Evolutionary conservation across 2,888 invertebrate species (phyloP).

Genomic region (Chydorus sphaericus): DNA sequence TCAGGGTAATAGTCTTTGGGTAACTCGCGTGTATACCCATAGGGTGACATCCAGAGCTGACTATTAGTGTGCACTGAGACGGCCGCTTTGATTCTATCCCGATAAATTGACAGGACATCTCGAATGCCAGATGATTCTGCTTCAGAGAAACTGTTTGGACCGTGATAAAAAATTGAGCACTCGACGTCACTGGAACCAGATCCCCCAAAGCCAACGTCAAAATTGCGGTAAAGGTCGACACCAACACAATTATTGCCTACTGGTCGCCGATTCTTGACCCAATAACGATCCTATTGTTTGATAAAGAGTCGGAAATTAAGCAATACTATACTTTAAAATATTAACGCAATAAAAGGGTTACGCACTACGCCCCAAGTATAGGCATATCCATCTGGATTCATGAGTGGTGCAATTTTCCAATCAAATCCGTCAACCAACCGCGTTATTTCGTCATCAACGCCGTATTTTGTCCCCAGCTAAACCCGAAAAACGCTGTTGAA

Average conservation of each 20-base stretch:
- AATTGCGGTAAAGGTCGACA: constrained; percentile 24
- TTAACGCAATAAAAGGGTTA: too few species aligned
- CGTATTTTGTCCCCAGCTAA: constrained; percentile 9
- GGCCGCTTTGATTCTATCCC: constrained; percentile 24
- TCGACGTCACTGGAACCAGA: constrained; percentile 26
- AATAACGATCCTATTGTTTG: constrained; percentile 22
- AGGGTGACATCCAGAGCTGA: constrained; percentile 30
- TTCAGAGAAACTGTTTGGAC: constrained; percentile 29
- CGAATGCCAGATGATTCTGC: constrained; percentile 27
- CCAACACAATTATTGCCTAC: constrained; percentile 20
- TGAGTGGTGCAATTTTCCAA: constrained; percentile 23
- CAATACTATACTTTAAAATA: too few species aligned
- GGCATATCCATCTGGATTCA: constrained; percentile 26
- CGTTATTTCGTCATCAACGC: constrained; percentile 17
- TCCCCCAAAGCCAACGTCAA: constrained; percentile 23
- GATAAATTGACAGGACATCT: constrained; percentile 11
- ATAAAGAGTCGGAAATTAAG: too few species aligned
- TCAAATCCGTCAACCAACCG: constrained; percentile 21
- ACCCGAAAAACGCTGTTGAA: too few species aligned
- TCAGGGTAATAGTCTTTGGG: constrained; percentile 26
- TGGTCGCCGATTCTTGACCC: constrained; percentile 24
- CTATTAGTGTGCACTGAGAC: constrained; percentile 32
- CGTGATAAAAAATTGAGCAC: constrained; percentile 30
- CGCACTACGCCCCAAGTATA: constrained; percentile 24
- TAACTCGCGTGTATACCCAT: constrained; percentile 27